Evolutionary conservation across 2,797 vertebrate species (phyloP), one percentile per base, ranked within the genome.

Genomic region (Crenichthys baileyi): DNA sequence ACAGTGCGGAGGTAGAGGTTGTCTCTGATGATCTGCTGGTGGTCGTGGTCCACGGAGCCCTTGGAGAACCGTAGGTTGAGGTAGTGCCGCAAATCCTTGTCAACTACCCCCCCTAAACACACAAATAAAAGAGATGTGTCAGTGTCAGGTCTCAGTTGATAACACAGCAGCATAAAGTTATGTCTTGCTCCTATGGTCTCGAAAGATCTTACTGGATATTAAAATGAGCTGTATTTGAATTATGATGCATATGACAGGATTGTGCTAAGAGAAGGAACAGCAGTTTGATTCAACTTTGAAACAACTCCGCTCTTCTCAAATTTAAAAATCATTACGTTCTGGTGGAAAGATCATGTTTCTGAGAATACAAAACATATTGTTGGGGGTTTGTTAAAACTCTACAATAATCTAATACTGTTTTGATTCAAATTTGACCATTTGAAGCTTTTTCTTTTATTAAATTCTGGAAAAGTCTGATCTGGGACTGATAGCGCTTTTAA

Each of bases 1-100:
- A 99, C 97, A 0, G 98, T 99, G 87, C 98, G 98, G 95, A 99
- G 97, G 97, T 99, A 99, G 95, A 99, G 97, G 92, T 99, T 99
- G 96, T 99, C 98, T 91, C 98, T 96, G 93, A 99, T 99, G 94
- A 99, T 99, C 96, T 99, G 98, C 92, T 99, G 98, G 81, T 99
- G 97, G 93, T 99, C 98, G 93, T 99, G 98, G 94, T 99, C 98
- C 90, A 99, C 97, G 0, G 98, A 99, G 84, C 98, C 98, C 90
- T 99, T 99, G 94, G 98, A 98, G 95, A 99, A 99, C 80, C 98
- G 96, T 82, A 99, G 96, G 94, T 99, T 99, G 96, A 99, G 98
- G 97, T 99, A 99, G 97, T 98, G 98, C 88, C 98, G 97, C 91
- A 99, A 97, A 94, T 99, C 98, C 90, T 99, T 99, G 96, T 99